These are phyloP conservation scores for Anarhynchus alexandrinus DNA, from an alignment of 2,113 vertebrate species.

Conservation along the genomic window DNA sequence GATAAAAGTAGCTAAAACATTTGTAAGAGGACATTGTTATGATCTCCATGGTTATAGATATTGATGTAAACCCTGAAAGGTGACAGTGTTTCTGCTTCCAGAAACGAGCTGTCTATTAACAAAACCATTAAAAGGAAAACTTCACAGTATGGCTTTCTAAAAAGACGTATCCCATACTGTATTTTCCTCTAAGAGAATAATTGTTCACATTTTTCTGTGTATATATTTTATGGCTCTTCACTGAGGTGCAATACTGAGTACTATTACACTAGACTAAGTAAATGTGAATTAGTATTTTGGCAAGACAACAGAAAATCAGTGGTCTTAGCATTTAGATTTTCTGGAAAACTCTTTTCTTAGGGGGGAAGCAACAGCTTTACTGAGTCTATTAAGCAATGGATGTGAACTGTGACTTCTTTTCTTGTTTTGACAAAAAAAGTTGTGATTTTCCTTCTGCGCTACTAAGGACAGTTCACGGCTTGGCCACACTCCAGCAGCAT, in stretches of 20 bases:
- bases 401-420: not conserved
- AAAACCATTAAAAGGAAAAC: not conserved
- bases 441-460: not conserved
- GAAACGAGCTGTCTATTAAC: not conserved
- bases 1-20: not conserved
- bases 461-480: not conserved
- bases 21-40: not conserved
- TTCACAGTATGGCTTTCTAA: not conserved
- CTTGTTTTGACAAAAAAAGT: not conserved
- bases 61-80: not conserved
- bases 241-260: not conserved
- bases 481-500: not conserved
- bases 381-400: not conserved
- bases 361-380: not conserved
- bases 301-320: not conserved
- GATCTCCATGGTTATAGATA: not conserved
- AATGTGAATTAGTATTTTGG: not conserved
- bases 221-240: not conserved
- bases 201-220: not conserved
- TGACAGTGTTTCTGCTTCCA: not conserved
- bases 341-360: not conserved
- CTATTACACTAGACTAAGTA: not conserved
- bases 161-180: rapidly evolving
- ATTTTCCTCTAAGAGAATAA: not conserved
- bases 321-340: not conserved